A percentile compares a stretch with the other conserved stretches of the same genome.
These are phyloP conservation scores for Ichneumoninae sp. DNA, from an alignment of 2,888 invertebrate genomes.

Conservation along the genomic window DNA sequence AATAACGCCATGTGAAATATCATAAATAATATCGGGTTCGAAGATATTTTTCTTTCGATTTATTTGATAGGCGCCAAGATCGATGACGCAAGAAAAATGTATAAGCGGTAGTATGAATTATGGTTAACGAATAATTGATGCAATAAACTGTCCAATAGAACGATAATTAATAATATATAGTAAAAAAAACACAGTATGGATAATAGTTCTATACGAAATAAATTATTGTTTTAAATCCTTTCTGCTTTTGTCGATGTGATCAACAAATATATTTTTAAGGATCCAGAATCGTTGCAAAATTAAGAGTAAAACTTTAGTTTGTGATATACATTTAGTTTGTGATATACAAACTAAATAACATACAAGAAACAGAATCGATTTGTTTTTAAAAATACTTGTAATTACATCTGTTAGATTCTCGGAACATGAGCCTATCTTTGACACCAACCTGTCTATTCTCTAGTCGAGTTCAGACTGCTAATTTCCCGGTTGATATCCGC, in stretches of 20 bases:
- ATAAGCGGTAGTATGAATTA: slow-evolving; percentile 60
- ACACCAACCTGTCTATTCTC: too few relatives aligned
- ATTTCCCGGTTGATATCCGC: too few relatives aligned
- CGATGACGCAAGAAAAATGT: slow-evolving; percentile 32
- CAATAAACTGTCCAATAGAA: slow-evolving; percentile 79
- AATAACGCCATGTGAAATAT: slow-evolving; percentile 1
- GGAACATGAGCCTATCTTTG: too few relatives aligned
- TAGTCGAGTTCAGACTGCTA: too few relatives aligned
- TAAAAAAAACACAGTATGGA: slow-evolving; percentile 63
- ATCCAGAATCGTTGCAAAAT: too few relatives aligned
- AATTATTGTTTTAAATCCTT: slow-evolving; percentile 77
- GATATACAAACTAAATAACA: too few relatives aligned
- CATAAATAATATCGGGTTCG: not conserved
- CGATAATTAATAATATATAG: slow-evolving; percentile 54
- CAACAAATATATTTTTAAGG: too few relatives aligned
- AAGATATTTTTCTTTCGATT: not conserved
- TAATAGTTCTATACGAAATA: slow-evolving; percentile 74
- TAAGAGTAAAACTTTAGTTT: too few relatives aligned
- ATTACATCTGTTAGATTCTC: too few relatives aligned
- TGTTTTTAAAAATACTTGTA: too few relatives aligned
- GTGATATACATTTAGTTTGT: too few relatives aligned
- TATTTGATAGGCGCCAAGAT: not conserved
- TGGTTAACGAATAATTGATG: slow-evolving; percentile 70
- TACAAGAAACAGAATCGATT: too few relatives aligned
- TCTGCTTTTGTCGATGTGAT: slow-evolving; percentile 10